These are phyloP conservation scores for Asbolus verrucosus DNA, from an alignment of 1,140 invertebrate species.

Conservation along the genomic window DNA sequence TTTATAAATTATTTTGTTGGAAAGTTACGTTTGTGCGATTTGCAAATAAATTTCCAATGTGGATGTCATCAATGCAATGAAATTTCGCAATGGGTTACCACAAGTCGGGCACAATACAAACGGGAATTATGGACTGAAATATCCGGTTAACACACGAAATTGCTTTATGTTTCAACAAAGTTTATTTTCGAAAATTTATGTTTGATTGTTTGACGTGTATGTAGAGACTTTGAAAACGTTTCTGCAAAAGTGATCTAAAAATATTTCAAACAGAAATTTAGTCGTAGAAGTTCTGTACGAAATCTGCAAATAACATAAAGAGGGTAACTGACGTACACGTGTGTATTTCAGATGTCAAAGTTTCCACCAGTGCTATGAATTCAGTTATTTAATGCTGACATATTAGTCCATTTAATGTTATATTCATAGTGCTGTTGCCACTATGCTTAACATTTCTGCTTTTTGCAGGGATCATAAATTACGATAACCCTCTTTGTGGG, in stretches of 20 bases:
- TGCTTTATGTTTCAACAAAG: constrained; percentile 15
- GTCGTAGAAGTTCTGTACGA: too few species aligned
- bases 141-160: constrained; percentile 17
- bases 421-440: too few species aligned
- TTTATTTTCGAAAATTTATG: constrained; percentile 8
- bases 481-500: too few species aligned
- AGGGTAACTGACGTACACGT: not conserved
- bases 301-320: not conserved
- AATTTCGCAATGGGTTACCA: constrained; percentile 13
- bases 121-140: constrained; percentile 24
- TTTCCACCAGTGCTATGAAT: too few species aligned
- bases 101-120: not conserved
- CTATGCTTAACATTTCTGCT: too few species aligned
- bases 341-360: not conserved
- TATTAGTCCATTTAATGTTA: too few species aligned
- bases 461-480: too few species aligned
- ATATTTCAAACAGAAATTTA: not conserved
- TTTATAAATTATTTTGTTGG: too few species aligned
- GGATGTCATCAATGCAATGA: constrained; percentile 8
- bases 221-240: too few species aligned
- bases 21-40: too few species aligned
- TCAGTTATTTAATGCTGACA: too few species aligned
- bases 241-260: not conserved
- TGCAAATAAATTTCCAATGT: too few species aligned
- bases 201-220: not conserved